These are phyloP conservation scores for Chrysodeixis includens DNA, from an alignment of 2,888 invertebrate genomes.

Conservation along the genomic window DNA sequence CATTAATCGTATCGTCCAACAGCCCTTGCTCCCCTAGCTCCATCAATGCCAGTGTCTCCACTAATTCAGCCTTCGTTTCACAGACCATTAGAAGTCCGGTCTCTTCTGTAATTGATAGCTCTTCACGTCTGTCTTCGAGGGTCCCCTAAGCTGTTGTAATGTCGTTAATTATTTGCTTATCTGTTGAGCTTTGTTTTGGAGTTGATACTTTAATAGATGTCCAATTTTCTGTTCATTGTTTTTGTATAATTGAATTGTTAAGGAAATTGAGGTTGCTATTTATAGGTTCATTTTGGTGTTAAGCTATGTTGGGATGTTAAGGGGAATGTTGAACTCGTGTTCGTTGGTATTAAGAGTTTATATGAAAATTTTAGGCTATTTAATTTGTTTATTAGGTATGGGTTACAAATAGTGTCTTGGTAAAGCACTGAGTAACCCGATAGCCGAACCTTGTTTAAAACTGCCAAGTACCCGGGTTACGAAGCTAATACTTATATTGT, in stretches of 20 bases:
- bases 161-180: constrained; percentile 43
- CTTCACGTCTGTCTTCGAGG: constrained; percentile 53
- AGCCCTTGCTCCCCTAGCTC: constrained; percentile 44
- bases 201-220: constrained; percentile 4
- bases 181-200: constrained; percentile 32
- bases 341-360: no score
- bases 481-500: no score
- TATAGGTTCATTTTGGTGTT: not conserved
- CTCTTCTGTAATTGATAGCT: constrained; percentile 67
- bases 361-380: no score
- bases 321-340: no score
- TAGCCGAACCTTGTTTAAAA: no score
- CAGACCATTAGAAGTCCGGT: constrained; percentile 65
- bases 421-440: no score
- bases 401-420: no score
- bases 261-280: not conserved
- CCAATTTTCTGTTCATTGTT: not conserved
- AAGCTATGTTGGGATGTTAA: not conserved
- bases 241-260: not conserved
- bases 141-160: constrained; percentile 36
- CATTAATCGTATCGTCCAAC: constrained; percentile 49
- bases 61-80: constrained; percentile 64
- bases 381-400: no score
- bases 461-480: no score
- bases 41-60: constrained; percentile 70